Conservation (phyloP, 2,888 invertebrate genomes). For the Oscheius sp. region DNA sequence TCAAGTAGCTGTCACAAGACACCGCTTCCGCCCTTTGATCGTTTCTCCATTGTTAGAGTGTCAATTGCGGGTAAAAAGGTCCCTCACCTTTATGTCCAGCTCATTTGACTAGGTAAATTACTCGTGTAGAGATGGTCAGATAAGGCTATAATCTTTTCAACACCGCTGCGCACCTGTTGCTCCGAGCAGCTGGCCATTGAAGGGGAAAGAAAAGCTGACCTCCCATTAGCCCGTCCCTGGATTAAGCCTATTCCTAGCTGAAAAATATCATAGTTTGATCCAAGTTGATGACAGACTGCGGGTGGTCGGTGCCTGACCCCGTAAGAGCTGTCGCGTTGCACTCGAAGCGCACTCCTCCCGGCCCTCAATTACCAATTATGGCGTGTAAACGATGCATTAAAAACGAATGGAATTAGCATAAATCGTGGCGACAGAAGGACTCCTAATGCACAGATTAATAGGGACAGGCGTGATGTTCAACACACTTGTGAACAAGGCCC, state of each 20-base stretch:
- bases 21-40: slow-evolving; percentile 27
- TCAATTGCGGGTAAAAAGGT: slow-evolving; percentile 8
- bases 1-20: slow-evolving; percentile 30
- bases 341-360: slow-evolving; percentile 27
- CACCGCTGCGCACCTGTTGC: slow-evolving; percentile 24
- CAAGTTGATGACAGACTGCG: slow-evolving; percentile 25
- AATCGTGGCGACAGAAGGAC: slow-evolving; percentile 29
- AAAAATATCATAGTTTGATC: slow-evolving; percentile 1
- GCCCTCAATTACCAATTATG: slow-evolving; percentile 30
- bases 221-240: neutral
- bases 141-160: slow-evolving; percentile 22
- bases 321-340: slow-evolving; percentile 26
- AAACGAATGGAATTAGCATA: slow-evolving; percentile 31
- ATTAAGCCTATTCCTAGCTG: neutral
- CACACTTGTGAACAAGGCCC: slow-evolving; percentile 1
- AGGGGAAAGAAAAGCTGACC: slow-evolving; percentile 8
- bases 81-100: neutral
- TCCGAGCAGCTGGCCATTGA: slow-evolving; percentile 15
- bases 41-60: slow-evolving; percentile 5
- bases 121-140: slow-evolving; percentile 14
- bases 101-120: slow-evolving; percentile 4
- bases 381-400: slow-evolving; percentile 32
- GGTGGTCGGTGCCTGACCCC: slow-evolving; percentile 27
- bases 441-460: slow-evolving; percentile 29
- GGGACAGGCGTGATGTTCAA: slow-evolving; percentile 25